Percentiles rank a stretch among this genome's conserved stretches.
phyloP scores from a whole-genome alignment of 2,113 vertebrate species.

The Thamnophis sirtalis region DNA sequence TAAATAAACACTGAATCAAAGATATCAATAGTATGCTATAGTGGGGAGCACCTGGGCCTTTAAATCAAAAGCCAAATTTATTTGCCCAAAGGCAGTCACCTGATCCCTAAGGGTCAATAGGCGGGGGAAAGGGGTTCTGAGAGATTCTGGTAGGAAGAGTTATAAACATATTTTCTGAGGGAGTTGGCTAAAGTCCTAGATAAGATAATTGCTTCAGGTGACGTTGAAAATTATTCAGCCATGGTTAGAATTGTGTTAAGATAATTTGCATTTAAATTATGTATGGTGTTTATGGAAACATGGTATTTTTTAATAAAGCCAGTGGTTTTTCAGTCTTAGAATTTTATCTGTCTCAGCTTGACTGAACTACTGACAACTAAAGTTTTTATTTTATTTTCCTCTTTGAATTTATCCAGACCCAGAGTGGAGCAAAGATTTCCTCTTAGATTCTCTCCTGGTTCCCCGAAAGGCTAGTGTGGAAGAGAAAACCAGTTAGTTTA shows the following conservation, averaged over 20 bases:
- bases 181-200: background rate
- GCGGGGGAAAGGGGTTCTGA: accelerated
- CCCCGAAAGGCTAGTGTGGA: background rate
- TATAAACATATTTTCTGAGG: background rate
- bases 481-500: background rate
- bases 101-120: background rate
- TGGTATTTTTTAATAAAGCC: background rate
- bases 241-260: background rate
- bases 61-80: background rate
- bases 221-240: background rate
- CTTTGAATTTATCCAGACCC: background rate
- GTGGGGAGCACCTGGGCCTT: background rate
- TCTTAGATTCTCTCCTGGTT: background rate
- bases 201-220: background rate
- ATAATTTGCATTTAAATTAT: background rate
- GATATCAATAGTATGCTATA: background rate
- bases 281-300: background rate
- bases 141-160: background rate
- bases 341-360: background rate
- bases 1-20: background rate
- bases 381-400: background rate
- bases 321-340: background rate
- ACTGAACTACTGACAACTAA: background rate
- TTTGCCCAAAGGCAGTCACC: background rate
- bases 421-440: background rate